Evolutionary conservation across 2,113 vertebrate species (phyloP), one percentile per base, ranked within the genome.

Genomic region (Maccullochella peelii): DNA sequence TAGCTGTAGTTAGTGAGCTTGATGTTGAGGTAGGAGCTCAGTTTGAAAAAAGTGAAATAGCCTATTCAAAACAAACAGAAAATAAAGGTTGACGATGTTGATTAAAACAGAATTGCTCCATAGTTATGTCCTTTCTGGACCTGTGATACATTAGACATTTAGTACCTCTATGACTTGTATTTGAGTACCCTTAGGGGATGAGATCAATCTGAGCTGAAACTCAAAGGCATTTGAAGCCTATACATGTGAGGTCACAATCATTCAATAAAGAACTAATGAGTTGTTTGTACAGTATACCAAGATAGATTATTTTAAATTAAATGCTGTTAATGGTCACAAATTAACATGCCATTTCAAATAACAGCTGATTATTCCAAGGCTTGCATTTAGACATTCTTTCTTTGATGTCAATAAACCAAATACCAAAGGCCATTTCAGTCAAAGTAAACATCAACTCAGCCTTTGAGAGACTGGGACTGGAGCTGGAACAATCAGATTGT

Each of bases 401-500:
- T 79, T 83, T 86, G 36, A 86, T 88, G 74, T 71, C 58, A 25
- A 44, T 18, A 76, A 85, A 76, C 54, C 44, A 40, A 82, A 83
- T 25, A 65, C 85, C 70, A 70, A 83, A 44, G 77, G 73, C 78
- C 71, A 62, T 82, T 86, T 74, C 21, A 73, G 78, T 87, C 70
- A 88, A 75, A 77, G 79, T 70, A 54, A 72, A 79, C 78, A 81
- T 85, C 38, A 85, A 85, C 73, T 33, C 12, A 78, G 80, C 38
- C 77, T 86, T 87, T 89, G 87, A 83, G 70, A 86, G 79, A 77
- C 68, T 73, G 79, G 69, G 68, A 74, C 69, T 79, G 66, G 54
- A 90, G 78, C 58, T 88, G 84, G 86, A 89, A 90, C 90, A 91
- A 91, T 92, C 87, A 88, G 79, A 90, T 88, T 89, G 83, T 86